Evolutionary conservation across 1,140 invertebrate species (phyloP).

Genomic region (Drosophila dunni): DNA sequence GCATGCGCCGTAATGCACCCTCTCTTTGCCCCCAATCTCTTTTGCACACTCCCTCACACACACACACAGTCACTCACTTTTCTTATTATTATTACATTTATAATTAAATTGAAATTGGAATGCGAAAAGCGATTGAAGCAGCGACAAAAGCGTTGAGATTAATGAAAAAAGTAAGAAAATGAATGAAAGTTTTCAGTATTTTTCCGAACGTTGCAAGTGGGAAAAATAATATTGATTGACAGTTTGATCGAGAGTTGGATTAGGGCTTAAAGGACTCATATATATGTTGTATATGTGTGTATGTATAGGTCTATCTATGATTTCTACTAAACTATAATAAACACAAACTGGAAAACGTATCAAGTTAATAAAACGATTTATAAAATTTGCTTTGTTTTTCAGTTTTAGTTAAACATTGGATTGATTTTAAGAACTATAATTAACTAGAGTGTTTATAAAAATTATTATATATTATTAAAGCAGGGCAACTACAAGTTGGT

Average conservation of each 20-base stretch:
- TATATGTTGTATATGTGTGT: conserved; percentile 19
- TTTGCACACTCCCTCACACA: background rate
- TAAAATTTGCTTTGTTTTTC: conserved; percentile 2
- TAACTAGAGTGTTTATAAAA: no score
- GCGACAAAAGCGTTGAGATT: background rate
- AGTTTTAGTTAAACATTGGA: no score
- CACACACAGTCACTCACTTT: conserved; percentile 13
- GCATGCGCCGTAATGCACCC: background rate
- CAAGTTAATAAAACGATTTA: conserved; percentile 22
- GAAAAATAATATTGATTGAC: background rate
- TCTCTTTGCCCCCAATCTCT: background rate
- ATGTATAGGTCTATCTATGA: conserved; percentile 28
- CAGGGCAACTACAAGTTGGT: no score
- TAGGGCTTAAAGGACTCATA: conserved; percentile 27
- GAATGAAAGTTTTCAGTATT: no score
- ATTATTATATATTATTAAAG: no score
- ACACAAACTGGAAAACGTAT: conserved; percentile 20
- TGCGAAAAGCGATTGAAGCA: conserved; percentile 23
- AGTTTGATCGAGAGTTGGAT: conserved; percentile 1
- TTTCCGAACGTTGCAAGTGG: background rate
- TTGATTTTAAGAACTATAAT: no score
- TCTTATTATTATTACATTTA: conserved; percentile 59
- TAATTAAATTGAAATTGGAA: conserved; percentile 52
- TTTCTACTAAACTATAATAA: conserved; percentile 47
- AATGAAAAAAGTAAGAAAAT: conserved; percentile 3